Percentiles rank a stretch among this genome's conserved stretches.
Evolutionary conservation across 2,113 vertebrate species (phyloP).

Genomic region (Gallinago media): DNA sequence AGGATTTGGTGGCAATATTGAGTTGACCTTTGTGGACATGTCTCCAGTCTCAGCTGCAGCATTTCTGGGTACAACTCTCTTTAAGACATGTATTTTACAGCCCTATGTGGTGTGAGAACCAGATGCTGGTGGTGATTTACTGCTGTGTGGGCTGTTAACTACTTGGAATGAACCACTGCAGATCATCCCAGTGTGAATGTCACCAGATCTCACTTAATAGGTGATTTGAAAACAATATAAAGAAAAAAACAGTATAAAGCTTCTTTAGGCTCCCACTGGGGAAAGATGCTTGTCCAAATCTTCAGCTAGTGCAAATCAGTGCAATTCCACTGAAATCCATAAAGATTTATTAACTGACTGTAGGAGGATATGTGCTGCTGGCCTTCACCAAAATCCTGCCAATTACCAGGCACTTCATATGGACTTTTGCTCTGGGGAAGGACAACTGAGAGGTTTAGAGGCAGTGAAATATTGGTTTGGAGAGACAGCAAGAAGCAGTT

Average conservation of each 20-base stretch:
- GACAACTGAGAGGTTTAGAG: neutral
- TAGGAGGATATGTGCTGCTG: neutral
- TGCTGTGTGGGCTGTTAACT: neutral
- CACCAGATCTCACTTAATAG: neutral
- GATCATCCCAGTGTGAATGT: neutral
- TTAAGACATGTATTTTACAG: neutral
- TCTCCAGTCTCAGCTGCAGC: neutral
- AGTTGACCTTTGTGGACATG: neutral
- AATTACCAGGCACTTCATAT: neutral
- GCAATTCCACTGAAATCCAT: neutral
- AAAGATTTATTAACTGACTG: neutral
- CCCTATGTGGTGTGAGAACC: neutral
- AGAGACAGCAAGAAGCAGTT: neutral
- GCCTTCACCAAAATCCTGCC: neutral
- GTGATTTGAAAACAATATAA: neutral
- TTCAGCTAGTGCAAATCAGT: neutral
- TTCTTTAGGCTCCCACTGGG: neutral
- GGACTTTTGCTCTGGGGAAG: neutral
- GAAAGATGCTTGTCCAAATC: neutral
- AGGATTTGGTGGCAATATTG: neutral
- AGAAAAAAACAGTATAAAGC: neutral
- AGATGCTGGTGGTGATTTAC: neutral
- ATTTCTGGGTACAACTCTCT: neutral
- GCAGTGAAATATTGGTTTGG: neutral
- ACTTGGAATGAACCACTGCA: neutral